These are phyloP conservation scores for Coenonympha glycerion DNA, from an alignment of 2,888 invertebrate genomes.

Conservation along the genomic window DNA sequence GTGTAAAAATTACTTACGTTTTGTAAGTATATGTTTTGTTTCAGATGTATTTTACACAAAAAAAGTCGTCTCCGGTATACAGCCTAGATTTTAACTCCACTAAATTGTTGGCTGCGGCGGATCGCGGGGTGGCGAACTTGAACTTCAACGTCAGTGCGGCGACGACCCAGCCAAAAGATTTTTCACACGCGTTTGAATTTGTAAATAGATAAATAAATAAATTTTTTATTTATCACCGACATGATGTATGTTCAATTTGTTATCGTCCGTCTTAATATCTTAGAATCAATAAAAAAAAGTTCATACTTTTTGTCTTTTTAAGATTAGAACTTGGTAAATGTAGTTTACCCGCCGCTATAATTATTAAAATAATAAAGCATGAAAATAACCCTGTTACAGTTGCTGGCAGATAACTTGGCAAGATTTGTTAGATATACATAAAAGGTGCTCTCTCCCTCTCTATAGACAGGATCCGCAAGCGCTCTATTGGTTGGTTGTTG, in stretches of 20 bases:
- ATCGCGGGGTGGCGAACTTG: constrained; percentile 49
- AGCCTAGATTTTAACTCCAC: constrained; percentile 59
- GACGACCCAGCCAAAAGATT: constrained; percentile 39
- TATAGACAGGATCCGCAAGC: too few species aligned
- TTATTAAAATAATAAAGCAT: too few species aligned
- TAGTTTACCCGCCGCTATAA: too few species aligned
- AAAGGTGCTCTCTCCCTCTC: too few species aligned
- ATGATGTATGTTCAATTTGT: neutral
- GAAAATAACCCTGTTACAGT: too few species aligned
- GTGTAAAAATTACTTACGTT: neutral
- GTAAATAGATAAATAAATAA: constrained; percentile 18
- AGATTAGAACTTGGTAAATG: too few species aligned
- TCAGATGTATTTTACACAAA: constrained; percentile 66
- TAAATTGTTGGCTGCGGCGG: constrained; percentile 56
- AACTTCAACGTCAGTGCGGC: constrained; percentile 48
- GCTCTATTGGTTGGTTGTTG: too few species aligned
- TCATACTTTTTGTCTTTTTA: too few species aligned
- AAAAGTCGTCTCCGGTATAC: constrained; percentile 57
- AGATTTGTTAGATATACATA: too few species aligned
- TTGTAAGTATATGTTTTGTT: constrained; percentile 31
- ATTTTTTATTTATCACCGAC: neutral
- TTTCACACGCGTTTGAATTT: constrained; percentile 50
- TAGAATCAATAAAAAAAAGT: too few species aligned
- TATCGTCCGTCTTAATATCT: too few species aligned
- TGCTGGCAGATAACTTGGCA: too few species aligned